Conservation (phyloP, 2,113 vertebrate genomes). For the Corythoichthys haematopterus region DNA sequence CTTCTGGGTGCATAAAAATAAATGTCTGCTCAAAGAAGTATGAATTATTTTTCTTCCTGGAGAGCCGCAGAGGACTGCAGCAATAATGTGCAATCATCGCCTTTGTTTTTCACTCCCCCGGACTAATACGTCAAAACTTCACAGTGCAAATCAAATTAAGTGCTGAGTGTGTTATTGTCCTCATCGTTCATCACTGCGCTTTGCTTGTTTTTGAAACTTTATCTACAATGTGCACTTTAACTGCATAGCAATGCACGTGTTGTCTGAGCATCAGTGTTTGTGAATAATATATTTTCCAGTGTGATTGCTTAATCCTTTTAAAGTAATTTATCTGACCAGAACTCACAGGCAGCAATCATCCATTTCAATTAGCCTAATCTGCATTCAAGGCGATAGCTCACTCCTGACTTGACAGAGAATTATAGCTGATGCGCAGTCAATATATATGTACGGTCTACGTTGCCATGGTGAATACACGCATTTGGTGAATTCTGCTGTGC, state of each 20-base stretch:
- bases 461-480: slow-evolving; percentile 8
- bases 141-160: slow-evolving; percentile 44
- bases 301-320: slow-evolving; percentile 50
- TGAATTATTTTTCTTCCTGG: slow-evolving; percentile 18
- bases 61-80: slow-evolving; percentile 10
- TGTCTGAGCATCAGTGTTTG: background rate
- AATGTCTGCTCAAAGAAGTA: background rate
- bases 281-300: slow-evolving; percentile 25
- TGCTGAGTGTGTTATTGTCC: slow-evolving; percentile 28
- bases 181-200: slow-evolving; percentile 21
- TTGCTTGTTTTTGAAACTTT: slow-evolving; percentile 6
- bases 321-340: slow-evolving; percentile 29
- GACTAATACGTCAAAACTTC: slow-evolving; percentile 39
- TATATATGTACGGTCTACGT: background rate
- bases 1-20: background rate
- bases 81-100: slow-evolving; percentile 40
- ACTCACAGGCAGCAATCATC: slow-evolving; percentile 11
- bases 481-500: background rate
- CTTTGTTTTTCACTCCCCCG: slow-evolving; percentile 25
- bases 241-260: slow-evolving; percentile 18
- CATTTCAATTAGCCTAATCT: slow-evolving; percentile 11
- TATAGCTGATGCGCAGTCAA: slow-evolving; percentile 2
- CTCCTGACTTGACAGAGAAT: background rate
- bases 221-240: slow-evolving; percentile 1
- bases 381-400: slow-evolving; percentile 26